A percentile compares a stretch with the other conserved stretches of the same genome.
Evolutionary conservation across 2,888 invertebrate genomes (phyloP).

Genomic region (Hyposoter didymator): DNA sequence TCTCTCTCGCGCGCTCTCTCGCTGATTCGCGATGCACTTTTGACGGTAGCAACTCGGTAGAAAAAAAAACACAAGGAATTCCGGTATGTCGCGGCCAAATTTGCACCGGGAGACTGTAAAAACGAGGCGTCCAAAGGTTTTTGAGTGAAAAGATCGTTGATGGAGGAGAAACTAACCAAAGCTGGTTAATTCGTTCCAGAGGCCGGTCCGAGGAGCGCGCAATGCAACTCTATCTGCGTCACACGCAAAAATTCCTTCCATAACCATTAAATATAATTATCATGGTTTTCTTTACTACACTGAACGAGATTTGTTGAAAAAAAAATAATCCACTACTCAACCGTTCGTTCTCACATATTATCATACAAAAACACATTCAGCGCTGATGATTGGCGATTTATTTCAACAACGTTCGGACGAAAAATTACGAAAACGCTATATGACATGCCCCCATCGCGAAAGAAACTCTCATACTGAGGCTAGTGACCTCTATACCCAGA

Average conservation of each 20-base stretch:
- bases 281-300: background rate
- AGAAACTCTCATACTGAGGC: conserved; percentile 75
- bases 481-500: conserved; percentile 80
- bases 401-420: conserved; percentile 5
- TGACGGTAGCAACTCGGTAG: conserved; percentile 16
- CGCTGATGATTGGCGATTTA: background rate
- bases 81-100: background rate
- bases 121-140: background rate
- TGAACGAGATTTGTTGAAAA: background rate
- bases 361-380: background rate
- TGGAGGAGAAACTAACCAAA: conserved; percentile 38
- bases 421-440: conserved; percentile 25
- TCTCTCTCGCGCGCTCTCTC: background rate
- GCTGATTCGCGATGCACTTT: background rate
- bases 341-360: background rate
- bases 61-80: conserved; percentile 10
- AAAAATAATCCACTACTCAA: background rate
- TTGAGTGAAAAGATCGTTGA: background rate
- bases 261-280: conserved; percentile 62
- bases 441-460: conserved; percentile 66
- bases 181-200: conserved; percentile 41
- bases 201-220: conserved; percentile 56
- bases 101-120: background rate
- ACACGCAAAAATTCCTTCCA: conserved; percentile 45
- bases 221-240: conserved; percentile 64